Evolutionary conservation across 2,888 invertebrate genomes (phyloP).

Genomic region (Scrobipalpa costella): DNA sequence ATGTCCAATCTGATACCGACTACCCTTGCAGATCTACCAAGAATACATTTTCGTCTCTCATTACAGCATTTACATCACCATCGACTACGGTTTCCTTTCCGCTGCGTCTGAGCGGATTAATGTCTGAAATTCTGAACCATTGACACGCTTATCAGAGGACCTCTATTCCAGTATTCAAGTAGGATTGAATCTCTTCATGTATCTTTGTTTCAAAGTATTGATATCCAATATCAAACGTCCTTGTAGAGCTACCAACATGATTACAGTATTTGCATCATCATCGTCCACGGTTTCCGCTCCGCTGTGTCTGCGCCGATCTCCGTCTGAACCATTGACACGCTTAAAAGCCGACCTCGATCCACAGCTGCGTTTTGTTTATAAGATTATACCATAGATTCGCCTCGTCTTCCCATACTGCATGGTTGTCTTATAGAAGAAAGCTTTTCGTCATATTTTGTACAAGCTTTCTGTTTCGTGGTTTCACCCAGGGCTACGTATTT

Average conservation of each 20-base stretch:
- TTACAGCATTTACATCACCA: conserved; percentile 8
- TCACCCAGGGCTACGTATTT: no score
- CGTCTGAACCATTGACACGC: no score
- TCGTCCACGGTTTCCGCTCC: conserved; percentile 47
- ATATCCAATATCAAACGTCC: neutral
- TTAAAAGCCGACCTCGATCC: conserved; percentile 43
- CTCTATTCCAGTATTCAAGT: no score
- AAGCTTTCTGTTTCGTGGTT: no score
- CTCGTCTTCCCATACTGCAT: neutral
- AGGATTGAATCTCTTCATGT: no score
- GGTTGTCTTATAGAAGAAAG: no score
- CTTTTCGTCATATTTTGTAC: no score
- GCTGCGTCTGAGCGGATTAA: conserved; percentile 37
- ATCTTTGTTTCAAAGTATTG: no score
- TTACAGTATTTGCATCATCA: conserved; percentile 9
- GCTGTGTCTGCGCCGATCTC: conserved; percentile 39
- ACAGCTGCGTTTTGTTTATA: conserved; percentile 26
- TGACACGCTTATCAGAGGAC: conserved; percentile 42
- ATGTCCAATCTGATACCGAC: neutral
- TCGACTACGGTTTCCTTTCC: conserved; percentile 47
- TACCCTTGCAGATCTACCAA: neutral
- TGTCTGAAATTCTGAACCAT: conserved; percentile 35
- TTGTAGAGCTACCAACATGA: neutral
- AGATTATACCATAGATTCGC: conserved; percentile 1
- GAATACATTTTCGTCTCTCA: neutral